Conservation (phyloP, 2,113 vertebrate genomes). For the Oncorhynchus nerka region DNA sequence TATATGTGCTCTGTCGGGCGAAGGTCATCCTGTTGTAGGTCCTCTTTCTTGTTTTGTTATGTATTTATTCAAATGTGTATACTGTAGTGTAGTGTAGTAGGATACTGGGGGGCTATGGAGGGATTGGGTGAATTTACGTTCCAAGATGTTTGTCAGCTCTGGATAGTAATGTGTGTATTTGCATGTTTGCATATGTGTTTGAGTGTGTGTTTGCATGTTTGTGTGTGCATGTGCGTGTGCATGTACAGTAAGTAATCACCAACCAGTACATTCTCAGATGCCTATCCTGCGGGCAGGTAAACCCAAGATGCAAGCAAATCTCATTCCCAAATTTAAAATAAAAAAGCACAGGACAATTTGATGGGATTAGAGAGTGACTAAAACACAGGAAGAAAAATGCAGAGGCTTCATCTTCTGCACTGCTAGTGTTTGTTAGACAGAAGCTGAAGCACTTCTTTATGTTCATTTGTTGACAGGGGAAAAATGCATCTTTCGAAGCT, state of each 20-base stretch:
- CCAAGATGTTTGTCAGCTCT: constrained; percentile 56
- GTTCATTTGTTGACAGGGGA: constrained; percentile 60
- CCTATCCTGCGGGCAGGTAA: constrained; percentile 47
- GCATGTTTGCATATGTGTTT: no score
- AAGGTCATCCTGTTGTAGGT: constrained; percentile 26
- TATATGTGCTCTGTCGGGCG: background rate
- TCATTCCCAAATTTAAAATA: no score
- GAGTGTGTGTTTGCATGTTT: constrained; percentile 1
- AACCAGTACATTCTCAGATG: constrained; percentile 44
- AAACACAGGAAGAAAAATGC: constrained; percentile 43
- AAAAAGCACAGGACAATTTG: constrained; percentile 57
- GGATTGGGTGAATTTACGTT: constrained; percentile 60
- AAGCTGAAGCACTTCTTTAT: constrained; percentile 50
- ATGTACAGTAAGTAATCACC: constrained; percentile 45
- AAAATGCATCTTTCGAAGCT: constrained; percentile 54
- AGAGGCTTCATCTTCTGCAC: constrained; percentile 46
- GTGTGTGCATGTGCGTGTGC: constrained; percentile 28
- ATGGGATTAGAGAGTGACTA: constrained; percentile 65
- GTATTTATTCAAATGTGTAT: constrained; percentile 30
- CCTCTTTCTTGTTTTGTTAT: constrained; percentile 31
- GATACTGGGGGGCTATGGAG: constrained; percentile 41
- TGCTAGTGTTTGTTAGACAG: constrained; percentile 32
- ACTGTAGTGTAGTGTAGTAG: no score
- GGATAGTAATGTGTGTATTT: background rate
- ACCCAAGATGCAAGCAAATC: background rate